Base-by-base conservation (phyloP, 2,113 vertebrate species). In the Albula goreensis region DNA sequence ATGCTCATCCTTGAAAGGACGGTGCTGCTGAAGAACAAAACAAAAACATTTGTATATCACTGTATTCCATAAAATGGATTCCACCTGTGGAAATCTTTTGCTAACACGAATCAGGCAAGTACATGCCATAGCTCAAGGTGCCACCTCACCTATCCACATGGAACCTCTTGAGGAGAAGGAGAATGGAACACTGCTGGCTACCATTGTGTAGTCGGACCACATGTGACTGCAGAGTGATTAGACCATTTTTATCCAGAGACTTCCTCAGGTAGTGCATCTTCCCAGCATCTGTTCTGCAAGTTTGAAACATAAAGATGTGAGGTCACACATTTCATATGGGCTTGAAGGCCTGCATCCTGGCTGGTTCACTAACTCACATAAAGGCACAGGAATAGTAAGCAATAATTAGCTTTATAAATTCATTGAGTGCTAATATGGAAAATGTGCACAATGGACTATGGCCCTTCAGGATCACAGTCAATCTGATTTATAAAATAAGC, bases 251-350 rank as follows among this genome's bases (percentile, higher is more conserved):
- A 92, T 97, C 96, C 83, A 99, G 50, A 0, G 96, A 94, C 86
- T 96, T 96, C 85, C 98, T 95, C 87, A 99, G 93, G 90, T 99
- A 99, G 92, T 99, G 98, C 78, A 99, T 91, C 92, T 98, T 99
- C 6, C 98, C 96, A 22, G 98, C 96, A 60, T 99, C 98, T 1
- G 97, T 95, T 90, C 98, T 99, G 90, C 70, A 8, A 22, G 48
- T 50, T 12, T 2, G 9, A 80, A 85, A 83, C 48, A 63, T 31
- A 49, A 60, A 63, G 7, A 51, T 50, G 53, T 31, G n/a, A 85
- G 3, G 49, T 53, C 70, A 41, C 2, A 53, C 60, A 10, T 17
- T 74, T 56, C 7, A 53, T 49, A 74, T 52, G 22, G 13, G 53
- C 12, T 5, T 53, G 50, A 9, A 80, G 13, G 78, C 48, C 12